These are phyloP conservation scores for Heliconius cydno DNA, from an alignment of 2,888 invertebrate species.

Conservation along the genomic window DNA sequence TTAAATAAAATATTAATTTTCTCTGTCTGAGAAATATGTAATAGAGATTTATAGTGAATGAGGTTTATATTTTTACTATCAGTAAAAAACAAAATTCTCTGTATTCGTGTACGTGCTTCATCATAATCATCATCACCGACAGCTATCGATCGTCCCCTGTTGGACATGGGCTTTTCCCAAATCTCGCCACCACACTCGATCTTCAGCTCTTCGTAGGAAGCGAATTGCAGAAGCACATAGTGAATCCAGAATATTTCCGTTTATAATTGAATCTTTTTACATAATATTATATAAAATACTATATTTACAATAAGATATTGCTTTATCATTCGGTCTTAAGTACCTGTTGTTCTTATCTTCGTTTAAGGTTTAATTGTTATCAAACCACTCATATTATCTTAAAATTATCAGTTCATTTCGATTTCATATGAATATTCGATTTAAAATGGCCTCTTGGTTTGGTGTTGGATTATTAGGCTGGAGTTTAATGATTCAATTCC, in stretches of 20 bases:
- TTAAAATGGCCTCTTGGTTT: background rate
- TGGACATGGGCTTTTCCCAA: too few species aligned
- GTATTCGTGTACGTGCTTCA: too few species aligned
- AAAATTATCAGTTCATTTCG: background rate
- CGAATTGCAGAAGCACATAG: background rate
- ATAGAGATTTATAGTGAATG: too few species aligned
- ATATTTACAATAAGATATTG: background rate
- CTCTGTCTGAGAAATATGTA: too few species aligned
- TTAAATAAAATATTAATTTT: too few species aligned
- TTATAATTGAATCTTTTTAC: background rate
- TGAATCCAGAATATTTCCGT: background rate
- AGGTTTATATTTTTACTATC: too few species aligned
- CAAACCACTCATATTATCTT: slow-evolving; percentile 1
- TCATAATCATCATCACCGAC: too few species aligned
- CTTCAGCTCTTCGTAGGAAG: too few species aligned
- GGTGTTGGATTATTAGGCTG: background rate
- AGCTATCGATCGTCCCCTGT: too few species aligned
- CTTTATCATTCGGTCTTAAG: background rate
- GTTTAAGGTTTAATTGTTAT: slow-evolving; percentile 6
- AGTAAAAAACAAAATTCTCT: too few species aligned
- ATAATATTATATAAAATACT: background rate
- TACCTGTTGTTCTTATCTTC: slow-evolving; percentile 1
- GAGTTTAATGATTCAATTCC: background rate
- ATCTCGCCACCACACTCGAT: too few species aligned
- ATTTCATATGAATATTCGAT: background rate